Percentiles rank a stretch among this genome's conserved stretches.
These are phyloP conservation scores for Squalus acanthias DNA, from an alignment of 2,797 vertebrate species.

Conservation along the genomic window DNA sequence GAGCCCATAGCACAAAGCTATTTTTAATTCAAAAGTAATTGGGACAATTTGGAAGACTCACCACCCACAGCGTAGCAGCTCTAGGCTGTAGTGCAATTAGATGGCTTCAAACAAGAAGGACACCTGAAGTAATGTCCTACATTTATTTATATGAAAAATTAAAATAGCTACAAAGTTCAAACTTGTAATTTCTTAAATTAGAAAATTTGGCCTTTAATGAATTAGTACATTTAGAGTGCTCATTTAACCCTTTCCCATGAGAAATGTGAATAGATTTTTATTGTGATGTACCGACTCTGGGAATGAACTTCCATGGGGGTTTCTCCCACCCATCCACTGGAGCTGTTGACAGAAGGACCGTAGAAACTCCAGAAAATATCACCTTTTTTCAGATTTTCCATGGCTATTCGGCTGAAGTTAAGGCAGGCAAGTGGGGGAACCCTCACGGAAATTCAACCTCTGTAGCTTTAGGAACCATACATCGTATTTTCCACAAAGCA, in stretches of 20 bases:
- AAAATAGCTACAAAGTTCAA: conserved; percentile 16
- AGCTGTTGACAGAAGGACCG: background rate
- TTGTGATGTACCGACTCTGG: background rate
- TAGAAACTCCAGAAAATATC: background rate
- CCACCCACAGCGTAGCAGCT: background rate
- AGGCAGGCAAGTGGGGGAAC: background rate
- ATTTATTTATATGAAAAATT: background rate
- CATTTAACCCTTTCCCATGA: background rate
- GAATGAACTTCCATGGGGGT: background rate
- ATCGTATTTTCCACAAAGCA: background rate
- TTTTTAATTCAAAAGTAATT: conserved; percentile 23
- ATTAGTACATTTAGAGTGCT: background rate
- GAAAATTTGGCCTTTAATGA: background rate
- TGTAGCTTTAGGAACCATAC: background rate
- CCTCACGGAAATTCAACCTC: background rate
- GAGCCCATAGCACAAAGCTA: background rate
- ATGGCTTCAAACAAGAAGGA: background rate
- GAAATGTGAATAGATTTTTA: background rate
- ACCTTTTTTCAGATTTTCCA: background rate
- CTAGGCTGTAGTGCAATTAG: background rate
- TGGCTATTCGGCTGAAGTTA: background rate
- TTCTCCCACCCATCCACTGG: background rate
- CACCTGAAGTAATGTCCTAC: background rate
- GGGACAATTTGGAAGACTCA: conserved; percentile 6
- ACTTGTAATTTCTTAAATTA: conserved; percentile 4